phyloP scores from a whole-genome alignment of 2,797 vertebrate species.

The Dryobates pubescens region DNA sequence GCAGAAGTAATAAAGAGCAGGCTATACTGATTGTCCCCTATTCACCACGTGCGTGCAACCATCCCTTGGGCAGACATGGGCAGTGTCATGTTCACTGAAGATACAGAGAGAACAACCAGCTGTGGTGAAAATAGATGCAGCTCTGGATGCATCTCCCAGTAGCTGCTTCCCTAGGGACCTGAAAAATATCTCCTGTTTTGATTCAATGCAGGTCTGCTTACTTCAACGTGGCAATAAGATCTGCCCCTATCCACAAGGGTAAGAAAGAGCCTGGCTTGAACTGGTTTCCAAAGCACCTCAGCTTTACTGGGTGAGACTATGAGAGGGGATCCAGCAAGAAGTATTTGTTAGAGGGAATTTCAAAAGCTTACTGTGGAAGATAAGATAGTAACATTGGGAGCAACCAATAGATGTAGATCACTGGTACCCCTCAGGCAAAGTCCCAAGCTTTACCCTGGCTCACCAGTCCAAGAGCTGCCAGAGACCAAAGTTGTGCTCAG shows the following conservation, averaged over 20 bases:
- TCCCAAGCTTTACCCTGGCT: not conserved
- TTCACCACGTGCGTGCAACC: fast-evolving
- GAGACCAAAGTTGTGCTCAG: not conserved
- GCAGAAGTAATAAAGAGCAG: not conserved
- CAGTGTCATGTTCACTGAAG: not conserved
- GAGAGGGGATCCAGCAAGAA: not conserved
- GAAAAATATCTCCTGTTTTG: not conserved
- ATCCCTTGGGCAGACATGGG: not conserved
- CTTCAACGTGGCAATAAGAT: not conserved
- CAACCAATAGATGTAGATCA: not conserved
- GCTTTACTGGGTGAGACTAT: not conserved
- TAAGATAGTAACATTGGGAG: not conserved
- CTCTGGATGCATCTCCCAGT: not conserved
- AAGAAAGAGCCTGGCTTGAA: not conserved
- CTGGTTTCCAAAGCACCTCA: not conserved
- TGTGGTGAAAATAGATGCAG: not conserved
- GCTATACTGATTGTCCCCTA: fast-evolving
- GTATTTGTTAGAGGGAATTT: not conserved
- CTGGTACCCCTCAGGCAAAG: not conserved
- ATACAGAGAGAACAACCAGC: fast-evolving
- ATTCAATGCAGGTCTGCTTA: not conserved
- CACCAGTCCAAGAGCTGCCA: not conserved
- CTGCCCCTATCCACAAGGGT: fast-evolving
- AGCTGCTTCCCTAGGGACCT: not conserved
- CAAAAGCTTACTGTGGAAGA: not conserved